phyloP scores from a whole-genome alignment of 2,797 vertebrate genomes.

The Lepilemur septentrionalis region DNA sequence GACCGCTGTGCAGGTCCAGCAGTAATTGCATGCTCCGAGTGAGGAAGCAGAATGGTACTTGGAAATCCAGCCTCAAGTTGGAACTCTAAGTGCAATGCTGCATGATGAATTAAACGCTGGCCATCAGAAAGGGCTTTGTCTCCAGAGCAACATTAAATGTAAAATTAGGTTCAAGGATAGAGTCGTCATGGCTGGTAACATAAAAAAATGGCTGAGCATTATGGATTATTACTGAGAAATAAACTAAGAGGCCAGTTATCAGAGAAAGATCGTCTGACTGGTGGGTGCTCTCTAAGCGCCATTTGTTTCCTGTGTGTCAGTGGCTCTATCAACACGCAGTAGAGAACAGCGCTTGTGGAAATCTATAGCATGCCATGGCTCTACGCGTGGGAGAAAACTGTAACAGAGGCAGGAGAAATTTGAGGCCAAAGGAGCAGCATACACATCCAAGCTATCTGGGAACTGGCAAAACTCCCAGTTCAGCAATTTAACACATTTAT shows the following conservation, averaged over 20 bases:
- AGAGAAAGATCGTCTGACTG: neutral
- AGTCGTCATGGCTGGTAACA: neutral
- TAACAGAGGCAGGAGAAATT: constrained; percentile 25
- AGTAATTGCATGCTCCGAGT: neutral
- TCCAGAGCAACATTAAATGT: neutral
- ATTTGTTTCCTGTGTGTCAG: neutral
- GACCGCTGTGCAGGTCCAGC: neutral
- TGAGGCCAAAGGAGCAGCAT: neutral
- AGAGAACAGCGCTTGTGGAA: neutral
- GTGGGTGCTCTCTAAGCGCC: neutral
- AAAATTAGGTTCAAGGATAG: constrained; percentile 28
- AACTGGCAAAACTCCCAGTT: constrained; percentile 51
- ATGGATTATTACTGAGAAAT: constrained; percentile 20
- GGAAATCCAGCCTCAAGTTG: neutral
- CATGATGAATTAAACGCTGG: constrained; percentile 21
- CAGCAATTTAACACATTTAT: constrained; percentile 42
- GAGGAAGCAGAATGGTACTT: neutral
- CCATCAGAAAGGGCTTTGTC: neutral
- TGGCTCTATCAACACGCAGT: neutral
- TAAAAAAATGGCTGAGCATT: neutral
- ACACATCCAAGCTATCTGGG: neutral
- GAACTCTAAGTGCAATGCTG: neutral
- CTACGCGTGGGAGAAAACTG: neutral
- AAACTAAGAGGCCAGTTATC: neutral
- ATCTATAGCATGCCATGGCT: neutral